Percentiles rank a stretch among this genome's conserved stretches.
Evolutionary conservation across 2,113 vertebrate species (phyloP).

Genomic region (Atrichornis clamosus): DNA sequence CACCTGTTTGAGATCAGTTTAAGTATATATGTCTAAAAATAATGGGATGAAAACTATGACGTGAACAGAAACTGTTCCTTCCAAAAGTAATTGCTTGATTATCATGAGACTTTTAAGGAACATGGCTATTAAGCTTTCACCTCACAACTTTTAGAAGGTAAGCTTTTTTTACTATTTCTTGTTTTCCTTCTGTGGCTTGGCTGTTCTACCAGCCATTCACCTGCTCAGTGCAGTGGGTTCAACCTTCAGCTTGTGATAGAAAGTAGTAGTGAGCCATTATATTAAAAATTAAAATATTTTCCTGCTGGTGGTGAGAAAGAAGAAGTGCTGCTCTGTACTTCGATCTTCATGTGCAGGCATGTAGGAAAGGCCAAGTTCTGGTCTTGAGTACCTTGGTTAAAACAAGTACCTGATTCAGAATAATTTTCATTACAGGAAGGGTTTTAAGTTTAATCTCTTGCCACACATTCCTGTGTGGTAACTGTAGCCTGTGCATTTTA

Average conservation of each 20-base stretch:
- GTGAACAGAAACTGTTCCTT: not conserved
- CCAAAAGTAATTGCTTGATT: not conserved
- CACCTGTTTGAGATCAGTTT: not conserved
- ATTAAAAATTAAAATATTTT: not conserved
- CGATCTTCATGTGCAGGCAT: accelerated
- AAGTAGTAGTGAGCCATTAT: not conserved
- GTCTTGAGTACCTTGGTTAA: not conserved
- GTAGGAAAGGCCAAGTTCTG: not conserved
- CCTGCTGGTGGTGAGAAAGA: not conserved
- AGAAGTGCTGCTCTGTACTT: not conserved
- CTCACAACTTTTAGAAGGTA: not conserved
- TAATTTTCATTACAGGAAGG: not conserved
- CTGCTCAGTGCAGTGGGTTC: not conserved
- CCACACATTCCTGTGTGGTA: not conserved
- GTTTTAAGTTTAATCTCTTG: not conserved
- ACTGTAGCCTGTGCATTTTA: not conserved
- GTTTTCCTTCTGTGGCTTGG: not conserved
- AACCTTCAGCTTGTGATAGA: not conserved
- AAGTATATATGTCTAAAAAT: not conserved
- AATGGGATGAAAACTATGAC: not conserved
- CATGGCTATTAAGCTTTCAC: not conserved
- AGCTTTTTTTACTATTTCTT: not conserved
- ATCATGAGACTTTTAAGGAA: not conserved
- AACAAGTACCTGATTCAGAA: not conserved
- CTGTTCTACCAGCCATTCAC: not conserved